These are phyloP conservation scores for Phalacrocorax aristotelis DNA, from an alignment of 2,113 vertebrate species.

Conservation along the genomic window DNA sequence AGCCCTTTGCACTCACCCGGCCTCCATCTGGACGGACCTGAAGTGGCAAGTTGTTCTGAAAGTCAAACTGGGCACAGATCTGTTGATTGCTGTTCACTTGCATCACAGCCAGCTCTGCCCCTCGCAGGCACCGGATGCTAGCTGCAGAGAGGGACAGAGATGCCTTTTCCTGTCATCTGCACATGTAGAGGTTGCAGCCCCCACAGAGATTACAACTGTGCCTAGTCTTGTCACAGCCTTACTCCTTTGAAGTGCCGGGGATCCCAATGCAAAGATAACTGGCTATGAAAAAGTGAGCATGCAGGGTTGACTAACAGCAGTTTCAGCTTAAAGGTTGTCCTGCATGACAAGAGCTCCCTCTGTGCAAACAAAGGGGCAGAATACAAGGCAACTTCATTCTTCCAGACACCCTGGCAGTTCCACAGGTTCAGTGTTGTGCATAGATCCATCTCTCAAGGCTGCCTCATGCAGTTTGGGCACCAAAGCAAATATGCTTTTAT, in stretches of 20 bases:
- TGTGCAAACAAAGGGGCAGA: background rate
- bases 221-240: background rate
- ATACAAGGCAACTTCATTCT: background rate
- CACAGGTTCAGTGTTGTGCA: accelerated
- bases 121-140: slow-evolving; percentile 68
- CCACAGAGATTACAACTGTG: background rate
- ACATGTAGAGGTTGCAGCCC: accelerated
- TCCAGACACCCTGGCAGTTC: background rate
- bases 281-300: accelerated
- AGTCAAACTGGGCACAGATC: slow-evolving; percentile 71
- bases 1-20: slow-evolving; percentile 63
- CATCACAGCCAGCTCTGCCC: slow-evolving; percentile 71
- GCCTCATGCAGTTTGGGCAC: background rate
- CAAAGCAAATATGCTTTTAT: background rate
- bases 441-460: background rate
- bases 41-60: slow-evolving; percentile 59
- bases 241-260: background rate
- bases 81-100: slow-evolving; percentile 68
- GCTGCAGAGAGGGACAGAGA: slow-evolving; percentile 34
- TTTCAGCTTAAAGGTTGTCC: background rate
- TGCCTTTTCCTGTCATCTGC: background rate
- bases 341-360: background rate
- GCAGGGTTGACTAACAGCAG: background rate
- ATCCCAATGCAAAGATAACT: background rate
- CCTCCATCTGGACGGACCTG: slow-evolving; percentile 49